Evolutionary conservation across 2,888 invertebrate species (phyloP).

Genomic region (Parnassius apollo): DNA sequence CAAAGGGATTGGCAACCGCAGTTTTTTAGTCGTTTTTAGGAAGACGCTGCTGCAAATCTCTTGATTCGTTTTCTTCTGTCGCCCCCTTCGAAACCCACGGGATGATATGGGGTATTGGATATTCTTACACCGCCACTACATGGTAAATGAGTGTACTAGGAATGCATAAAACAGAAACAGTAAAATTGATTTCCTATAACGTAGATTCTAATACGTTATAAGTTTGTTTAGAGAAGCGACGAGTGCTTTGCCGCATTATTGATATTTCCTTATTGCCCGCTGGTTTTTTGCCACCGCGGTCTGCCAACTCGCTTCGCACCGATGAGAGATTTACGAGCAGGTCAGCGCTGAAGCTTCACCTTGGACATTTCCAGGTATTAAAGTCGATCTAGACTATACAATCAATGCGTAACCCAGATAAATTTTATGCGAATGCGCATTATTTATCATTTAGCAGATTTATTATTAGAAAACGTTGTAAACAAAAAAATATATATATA

Average conservation of each 20-base stretch:
- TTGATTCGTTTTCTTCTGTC: no score
- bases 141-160: no score
- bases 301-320: conserved; percentile 12
- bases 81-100: no score
- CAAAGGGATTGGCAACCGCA: no score
- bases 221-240: neutral
- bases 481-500: no score
- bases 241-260: neutral
- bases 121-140: no score
- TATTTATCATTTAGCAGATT: neutral
- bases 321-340: conserved; percentile 21
- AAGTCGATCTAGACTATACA: conserved; percentile 7
- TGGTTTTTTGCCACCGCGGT: conserved; percentile 12
- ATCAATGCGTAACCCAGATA: conserved; percentile 13
- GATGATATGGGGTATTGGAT: no score
- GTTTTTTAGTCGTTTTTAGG: no score
- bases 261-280: conserved; percentile 19
- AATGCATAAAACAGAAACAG: no score
- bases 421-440: conserved; percentile 10
- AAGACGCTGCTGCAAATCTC: no score
- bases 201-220: no score
- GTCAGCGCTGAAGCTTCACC: conserved; percentile 12
- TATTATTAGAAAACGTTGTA: neutral
- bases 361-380: conserved; percentile 22
- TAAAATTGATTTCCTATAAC: no score